Evolutionary conservation across 2,888 invertebrate species (phyloP), one percentile per base, ranked within the genome.

Genomic region (Trilocha varians): DNA sequence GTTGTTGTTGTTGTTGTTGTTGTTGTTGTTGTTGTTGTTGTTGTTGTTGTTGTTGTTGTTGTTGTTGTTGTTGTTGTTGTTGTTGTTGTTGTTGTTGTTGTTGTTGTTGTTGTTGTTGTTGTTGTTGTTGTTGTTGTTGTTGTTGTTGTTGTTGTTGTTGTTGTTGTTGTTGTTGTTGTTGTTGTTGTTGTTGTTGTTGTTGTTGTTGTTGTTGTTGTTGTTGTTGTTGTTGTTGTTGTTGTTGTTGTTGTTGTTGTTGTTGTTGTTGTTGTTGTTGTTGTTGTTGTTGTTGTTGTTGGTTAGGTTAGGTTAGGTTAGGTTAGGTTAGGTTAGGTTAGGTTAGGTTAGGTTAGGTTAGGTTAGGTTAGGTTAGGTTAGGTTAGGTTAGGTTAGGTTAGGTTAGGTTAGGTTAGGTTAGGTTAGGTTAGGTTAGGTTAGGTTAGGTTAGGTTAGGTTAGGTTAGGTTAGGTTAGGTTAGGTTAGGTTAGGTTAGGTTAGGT

Each of bases 381-480:
- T 45, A 44, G 45, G 45, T 43, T 45, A 45, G 43, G 47, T 43
- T 47, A 41, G 41, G 47, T 48, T 43, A 47, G 47, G 48, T 48
- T 50, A 47, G 49, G 49, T 49, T 49, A 49, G 49, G 47, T 49
- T 49, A 45, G 47, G 47, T 49, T 49, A 49, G 47, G 49, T 49
- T 49, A 47, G 49, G 47, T 49, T 49, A 47, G 49, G 49, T 50
- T 50, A 48, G 48, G 48, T 50, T 51, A 51, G 51, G 51, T 51
- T 51, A 49, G 51, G 51, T 51, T 49, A 48, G 50, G 50, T 50
- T 48, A 48, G 50, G 48, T 48, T 50, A 46, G 50, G 50, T 46
- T 47, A 45, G 46, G 46, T 44, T 46, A 49, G 49, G 47, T 47
- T 47, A 45, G 47, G 49, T 49, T 49, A 47, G 47, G 47, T 44